These are phyloP conservation scores for Nanorana parkeri DNA, from an alignment of 2,113 vertebrate genomes.

Conservation along the genomic window DNA sequence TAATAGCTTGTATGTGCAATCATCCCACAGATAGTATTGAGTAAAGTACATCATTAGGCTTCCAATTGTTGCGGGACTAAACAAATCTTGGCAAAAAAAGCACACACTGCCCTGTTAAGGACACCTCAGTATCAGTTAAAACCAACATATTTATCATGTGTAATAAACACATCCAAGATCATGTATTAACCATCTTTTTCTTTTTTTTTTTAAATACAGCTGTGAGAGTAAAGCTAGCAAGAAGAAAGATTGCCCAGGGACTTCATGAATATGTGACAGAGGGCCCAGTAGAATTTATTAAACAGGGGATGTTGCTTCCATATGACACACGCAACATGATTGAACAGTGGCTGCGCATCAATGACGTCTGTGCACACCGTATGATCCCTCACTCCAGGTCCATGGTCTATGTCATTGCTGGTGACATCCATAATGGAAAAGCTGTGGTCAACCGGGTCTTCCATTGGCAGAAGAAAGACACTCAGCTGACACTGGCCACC, in stretches of 20 bases:
- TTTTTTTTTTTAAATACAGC: constrained; percentile 67
- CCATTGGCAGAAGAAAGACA: constrained; percentile 83
- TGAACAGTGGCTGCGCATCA: constrained; percentile 86
- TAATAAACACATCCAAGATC: not conserved
- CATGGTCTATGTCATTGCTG: constrained; percentile 80
- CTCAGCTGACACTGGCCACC: constrained; percentile 74
- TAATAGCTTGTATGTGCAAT: constrained; percentile 5
- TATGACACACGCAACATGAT: constrained; percentile 82
- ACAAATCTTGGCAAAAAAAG: not conserved
- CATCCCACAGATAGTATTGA: not conserved
- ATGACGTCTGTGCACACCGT: constrained; percentile 74
- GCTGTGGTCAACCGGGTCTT: constrained; percentile 77
- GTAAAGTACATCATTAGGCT: constrained; percentile 23
- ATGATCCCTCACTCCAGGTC: constrained; percentile 75
- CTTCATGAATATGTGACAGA: constrained; percentile 78
- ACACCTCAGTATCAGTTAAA: not conserved
- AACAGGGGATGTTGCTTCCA: constrained; percentile 78
- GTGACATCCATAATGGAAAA: constrained; percentile 72
- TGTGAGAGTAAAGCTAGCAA: constrained; percentile 82
- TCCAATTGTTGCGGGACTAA: not conserved
- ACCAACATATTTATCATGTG: not conserved
- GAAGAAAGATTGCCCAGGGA: constrained; percentile 66
- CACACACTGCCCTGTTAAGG: not conserved
- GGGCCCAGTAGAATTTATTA: constrained; percentile 82
- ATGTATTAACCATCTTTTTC: constrained; percentile 13